These are phyloP conservation scores for Crax fasciolata DNA, from an alignment of 2,797 vertebrate genomes.

Conservation along the genomic window DNA sequence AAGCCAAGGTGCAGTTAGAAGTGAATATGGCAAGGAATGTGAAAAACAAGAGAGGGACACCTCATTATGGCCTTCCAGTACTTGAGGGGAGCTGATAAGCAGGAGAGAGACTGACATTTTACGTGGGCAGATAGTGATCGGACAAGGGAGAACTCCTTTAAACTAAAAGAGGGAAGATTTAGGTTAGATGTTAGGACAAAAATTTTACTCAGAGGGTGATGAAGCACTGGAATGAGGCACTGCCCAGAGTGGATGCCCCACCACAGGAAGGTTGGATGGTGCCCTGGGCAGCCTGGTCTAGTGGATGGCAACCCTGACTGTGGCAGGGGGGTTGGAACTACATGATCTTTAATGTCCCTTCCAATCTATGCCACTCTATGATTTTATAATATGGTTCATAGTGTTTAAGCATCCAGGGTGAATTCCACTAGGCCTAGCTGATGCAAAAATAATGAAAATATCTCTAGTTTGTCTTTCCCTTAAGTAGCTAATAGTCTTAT, in stretches of 20 bases:
- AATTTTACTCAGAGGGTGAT: neutral
- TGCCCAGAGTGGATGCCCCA: neutral
- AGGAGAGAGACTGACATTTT: neutral
- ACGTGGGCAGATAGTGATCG: neutral
- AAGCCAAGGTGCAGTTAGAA: too few species aligned
- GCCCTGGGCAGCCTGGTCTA: neutral
- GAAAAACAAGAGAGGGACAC: too few species aligned
- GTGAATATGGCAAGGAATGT: too few species aligned
- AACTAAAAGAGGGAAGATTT: neutral
- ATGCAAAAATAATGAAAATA: neutral
- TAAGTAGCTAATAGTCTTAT: neutral
- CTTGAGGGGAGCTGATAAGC: neutral
- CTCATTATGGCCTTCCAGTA: neutral
- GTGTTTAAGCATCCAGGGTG: neutral
- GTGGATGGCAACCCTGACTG: neutral
- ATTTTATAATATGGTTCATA: neutral
- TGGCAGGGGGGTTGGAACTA: neutral
- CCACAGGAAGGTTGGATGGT: too few species aligned
- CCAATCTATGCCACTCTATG: neutral
- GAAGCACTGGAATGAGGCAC: neutral
- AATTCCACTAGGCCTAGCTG: neutral
- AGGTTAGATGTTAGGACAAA: neutral
- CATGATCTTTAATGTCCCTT: neutral
- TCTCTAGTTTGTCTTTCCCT: neutral
- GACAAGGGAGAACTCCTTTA: neutral